A percentile compares a stretch with the other conserved stretches of the same genome.
phyloP scores from a whole-genome alignment of 2,797 vertebrate genomes.

The Thripadectes ignobilis region DNA sequence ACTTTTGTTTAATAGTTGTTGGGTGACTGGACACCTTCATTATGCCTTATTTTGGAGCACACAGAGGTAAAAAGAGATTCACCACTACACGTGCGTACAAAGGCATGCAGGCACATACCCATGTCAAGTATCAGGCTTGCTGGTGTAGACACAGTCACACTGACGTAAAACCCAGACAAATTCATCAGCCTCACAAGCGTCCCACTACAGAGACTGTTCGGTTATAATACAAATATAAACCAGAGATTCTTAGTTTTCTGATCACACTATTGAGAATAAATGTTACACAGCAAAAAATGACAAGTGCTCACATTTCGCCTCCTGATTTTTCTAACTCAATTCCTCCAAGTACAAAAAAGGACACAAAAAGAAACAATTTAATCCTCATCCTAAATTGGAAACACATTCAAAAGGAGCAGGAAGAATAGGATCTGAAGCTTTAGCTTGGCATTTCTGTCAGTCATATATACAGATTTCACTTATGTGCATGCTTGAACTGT shows the following conservation, averaged over 20 bases:
- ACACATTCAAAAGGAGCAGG: neutral
- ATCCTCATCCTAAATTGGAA: neutral
- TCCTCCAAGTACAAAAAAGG: neutral
- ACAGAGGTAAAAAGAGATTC: neutral
- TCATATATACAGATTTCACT: neutral
- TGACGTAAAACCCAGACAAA: neutral
- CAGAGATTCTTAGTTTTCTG: neutral
- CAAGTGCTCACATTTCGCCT: neutral
- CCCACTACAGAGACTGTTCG: neutral
- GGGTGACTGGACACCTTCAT: neutral
- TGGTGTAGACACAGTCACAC: neutral
- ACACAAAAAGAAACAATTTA: neutral
- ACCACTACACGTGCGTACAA: rapidly evolving
- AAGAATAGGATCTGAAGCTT: neutral
- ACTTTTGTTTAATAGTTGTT: neutral
- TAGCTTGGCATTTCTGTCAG: neutral
- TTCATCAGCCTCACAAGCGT: neutral
- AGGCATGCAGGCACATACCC: neutral
- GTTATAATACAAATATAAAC: neutral
- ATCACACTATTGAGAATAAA: neutral
- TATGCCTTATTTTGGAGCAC: neutral
- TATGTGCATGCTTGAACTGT: neutral
- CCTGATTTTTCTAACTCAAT: neutral
- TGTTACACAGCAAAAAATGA: neutral
- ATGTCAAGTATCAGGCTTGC: neutral